These are phyloP conservation scores for Geopemphigus sp. DNA, from an alignment of 1,140 invertebrate genomes.

Conservation along the genomic window DNA sequence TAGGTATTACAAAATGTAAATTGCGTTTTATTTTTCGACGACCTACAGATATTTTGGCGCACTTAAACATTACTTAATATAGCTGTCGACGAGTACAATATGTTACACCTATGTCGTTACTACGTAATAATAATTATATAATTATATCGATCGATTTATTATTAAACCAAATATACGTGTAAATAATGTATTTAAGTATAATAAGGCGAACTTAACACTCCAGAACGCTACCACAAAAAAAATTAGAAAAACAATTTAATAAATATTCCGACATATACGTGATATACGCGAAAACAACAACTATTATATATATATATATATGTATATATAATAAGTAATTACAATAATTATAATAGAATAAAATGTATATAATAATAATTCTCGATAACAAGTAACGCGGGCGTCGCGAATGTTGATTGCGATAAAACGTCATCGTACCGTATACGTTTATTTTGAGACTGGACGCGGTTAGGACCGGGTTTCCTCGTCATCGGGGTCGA, in stretches of 20 bases:
- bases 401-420: too few relatives aligned
- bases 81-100: conserved; percentile 11
- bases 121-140: conserved; percentile 20
- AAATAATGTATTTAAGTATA: conserved; percentile 38
- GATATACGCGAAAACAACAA: too few relatives aligned
- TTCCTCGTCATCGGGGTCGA: too few relatives aligned
- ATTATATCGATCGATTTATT: not conserved
- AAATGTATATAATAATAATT: not conserved
- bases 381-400: too few relatives aligned
- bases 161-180: not conserved
- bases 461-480: too few relatives aligned
- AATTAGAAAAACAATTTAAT: not conserved
- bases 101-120: not conserved
- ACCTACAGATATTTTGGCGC: conserved; percentile 21
- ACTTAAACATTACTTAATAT: conserved; percentile 17
- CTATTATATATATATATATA: too few relatives aligned
- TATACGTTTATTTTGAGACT: too few relatives aligned
- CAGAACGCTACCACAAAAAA: not conserved
- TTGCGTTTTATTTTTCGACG: conserved; percentile 24
- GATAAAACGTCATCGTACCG: too few relatives aligned
- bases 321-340: not conserved
- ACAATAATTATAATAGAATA: not conserved
- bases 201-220: conserved; percentile 35
- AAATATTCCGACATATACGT: too few relatives aligned
- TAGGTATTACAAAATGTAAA: conserved; percentile 30